phyloP scores from a whole-genome alignment of 2,113 vertebrate genomes.

The Tonatia bakeri region DNA sequence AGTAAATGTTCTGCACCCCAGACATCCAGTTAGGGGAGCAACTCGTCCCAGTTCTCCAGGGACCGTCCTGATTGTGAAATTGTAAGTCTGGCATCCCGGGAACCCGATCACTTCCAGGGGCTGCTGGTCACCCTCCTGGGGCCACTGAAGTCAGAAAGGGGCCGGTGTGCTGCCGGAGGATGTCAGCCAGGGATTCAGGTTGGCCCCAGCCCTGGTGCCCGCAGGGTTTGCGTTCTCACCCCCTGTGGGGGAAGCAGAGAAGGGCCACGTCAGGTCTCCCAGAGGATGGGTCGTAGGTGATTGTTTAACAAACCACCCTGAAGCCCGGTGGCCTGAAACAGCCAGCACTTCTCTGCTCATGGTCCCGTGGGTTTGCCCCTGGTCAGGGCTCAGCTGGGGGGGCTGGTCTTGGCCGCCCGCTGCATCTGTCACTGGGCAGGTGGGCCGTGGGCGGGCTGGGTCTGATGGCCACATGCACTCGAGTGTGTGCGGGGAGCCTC shows the following conservation, averaged over 20 bases:
- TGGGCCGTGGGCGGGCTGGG: neutral
- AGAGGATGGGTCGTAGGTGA: neutral
- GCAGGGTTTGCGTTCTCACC: neutral
- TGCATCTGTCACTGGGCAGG: neutral
- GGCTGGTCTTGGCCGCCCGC: neutral
- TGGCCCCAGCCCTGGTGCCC: neutral
- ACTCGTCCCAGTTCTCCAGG: neutral
- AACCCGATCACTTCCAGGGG: neutral
- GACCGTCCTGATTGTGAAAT: neutral
- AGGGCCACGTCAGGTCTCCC: neutral
- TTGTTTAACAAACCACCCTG: neutral
- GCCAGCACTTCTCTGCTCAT: neutral
- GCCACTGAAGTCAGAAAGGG: neutral
- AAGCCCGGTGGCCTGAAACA: neutral
- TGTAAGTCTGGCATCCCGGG: neutral
- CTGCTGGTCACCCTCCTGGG: neutral
- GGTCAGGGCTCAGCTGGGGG: neutral
- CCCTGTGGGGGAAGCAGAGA: neutral
- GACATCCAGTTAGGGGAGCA: neutral
- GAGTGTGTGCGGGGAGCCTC: accelerated
- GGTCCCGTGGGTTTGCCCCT: accelerated
- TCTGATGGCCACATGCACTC: accelerated
- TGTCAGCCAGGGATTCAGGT: neutral
- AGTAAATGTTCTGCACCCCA: neutral
- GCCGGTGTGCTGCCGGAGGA: neutral